These are phyloP conservation scores for Halisarca cf. caerulea DNA, from an alignment of 37 sponge, comb jelly and placozoan genomes.

Conservation along the genomic window DNA sequence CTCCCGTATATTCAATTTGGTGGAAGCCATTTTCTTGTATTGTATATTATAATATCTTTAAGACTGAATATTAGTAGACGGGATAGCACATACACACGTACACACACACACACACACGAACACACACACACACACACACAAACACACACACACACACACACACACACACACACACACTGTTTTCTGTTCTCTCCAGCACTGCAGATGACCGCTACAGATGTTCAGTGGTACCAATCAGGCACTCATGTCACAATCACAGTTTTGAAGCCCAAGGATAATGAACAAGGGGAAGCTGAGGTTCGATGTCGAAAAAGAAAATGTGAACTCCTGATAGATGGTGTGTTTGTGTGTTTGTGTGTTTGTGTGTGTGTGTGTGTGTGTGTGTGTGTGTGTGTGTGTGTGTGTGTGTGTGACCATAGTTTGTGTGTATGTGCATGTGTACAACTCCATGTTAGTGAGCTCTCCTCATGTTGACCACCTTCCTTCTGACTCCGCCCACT, in stretches of 20 bases:
- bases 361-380: slow-evolving; percentile 7
- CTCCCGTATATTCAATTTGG: no score
- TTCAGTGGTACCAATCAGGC: slow-evolving; percentile 15
- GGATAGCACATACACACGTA: no score
- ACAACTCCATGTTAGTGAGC: neutral
- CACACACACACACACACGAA: no score
- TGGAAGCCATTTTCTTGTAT: no score
- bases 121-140: no score
- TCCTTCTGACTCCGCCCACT: no score
- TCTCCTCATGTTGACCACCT: no score
- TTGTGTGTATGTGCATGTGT: neutral
- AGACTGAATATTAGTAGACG: no score
- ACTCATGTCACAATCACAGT: neutral
- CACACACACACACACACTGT: no score
- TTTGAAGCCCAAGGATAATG: neutral
- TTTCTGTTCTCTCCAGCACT: no score
- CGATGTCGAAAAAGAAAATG: neutral
- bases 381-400: slow-evolving; percentile 19
- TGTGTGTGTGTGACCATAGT: neutral
- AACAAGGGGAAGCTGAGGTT: neutral
- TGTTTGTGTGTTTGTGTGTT: neutral
- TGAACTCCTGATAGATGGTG: slow-evolving; percentile 7
- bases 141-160: no score
- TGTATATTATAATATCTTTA: no score
- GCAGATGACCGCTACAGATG: neutral